Base-by-base conservation (phyloP, 1,140 invertebrate species). In the Ostrea edulis region DNA sequence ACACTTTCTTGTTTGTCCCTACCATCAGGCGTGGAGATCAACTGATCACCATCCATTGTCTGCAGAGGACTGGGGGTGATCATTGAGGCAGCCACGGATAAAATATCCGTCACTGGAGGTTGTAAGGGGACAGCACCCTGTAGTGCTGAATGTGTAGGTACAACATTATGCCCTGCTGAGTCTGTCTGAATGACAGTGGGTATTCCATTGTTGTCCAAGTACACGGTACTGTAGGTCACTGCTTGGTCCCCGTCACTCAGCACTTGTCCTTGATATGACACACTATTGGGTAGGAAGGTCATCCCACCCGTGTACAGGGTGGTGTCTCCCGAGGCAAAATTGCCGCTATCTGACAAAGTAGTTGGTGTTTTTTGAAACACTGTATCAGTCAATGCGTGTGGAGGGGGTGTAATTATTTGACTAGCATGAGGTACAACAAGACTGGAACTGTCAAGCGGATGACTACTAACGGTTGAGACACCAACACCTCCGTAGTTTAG, bases 151-250 rank as follows among this genome's bases (percentile, higher is more conserved):
- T 22, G 22, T 11, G 25, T 29, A 29, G 68, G 68, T 12, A 77
- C 29, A 14, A 77, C 29, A 35, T 77, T 77, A 4, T 77, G 25
- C 12, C 68, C 68, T 5, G 25, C 8, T 29, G 22, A 44, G 12
- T 77, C 29, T 77, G 68, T 35, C 68, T 77, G 68, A 77, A 77
- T 35, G 12, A 77, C 55, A 62, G 54, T 17, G 54, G 54, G 54
- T 12, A n/a, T 35, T 25, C 68, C 68, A 29, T 77, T 77, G 35
- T 25, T 77, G 29, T 77, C 68, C 8, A 77, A 14, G 11, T 77
- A 77, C 68, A 77, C 68, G 11, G 68, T 77, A 35, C 29, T 77
- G 11, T 77, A 77, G 0, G 25, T 22, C 68, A 77, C 8, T 44
- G 25, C 25, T 5, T 8, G 22, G 68, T 77, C 68, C 8, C 8